phyloP scores from a whole-genome alignment of 2,113 vertebrate genomes.

The Callopanchax toddi region DNA sequence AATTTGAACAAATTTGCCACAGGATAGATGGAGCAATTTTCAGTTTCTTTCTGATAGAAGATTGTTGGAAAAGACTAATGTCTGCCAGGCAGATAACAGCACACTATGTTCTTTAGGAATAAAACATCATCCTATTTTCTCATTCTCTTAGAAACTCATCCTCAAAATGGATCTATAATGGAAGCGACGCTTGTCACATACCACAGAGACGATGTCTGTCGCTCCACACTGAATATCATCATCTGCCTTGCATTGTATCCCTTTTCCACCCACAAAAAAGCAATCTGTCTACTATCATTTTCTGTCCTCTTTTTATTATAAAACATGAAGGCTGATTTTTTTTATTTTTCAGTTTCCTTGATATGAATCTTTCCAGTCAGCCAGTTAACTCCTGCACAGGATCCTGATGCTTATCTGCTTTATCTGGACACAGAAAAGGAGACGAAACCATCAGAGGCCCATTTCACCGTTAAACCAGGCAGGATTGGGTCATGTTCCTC shows the following conservation, averaged over 20 bases:
- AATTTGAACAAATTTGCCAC: constrained; percentile 55
- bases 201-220: constrained; percentile 29
- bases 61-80: constrained; percentile 31
- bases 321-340: constrained; percentile 44
- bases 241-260: constrained; percentile 41
- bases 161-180: constrained; percentile 58
- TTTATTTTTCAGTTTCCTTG: constrained; percentile 17
- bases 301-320: constrained; percentile 45
- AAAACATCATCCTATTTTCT: constrained; percentile 56
- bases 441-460: constrained; percentile 55
- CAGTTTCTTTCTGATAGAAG: constrained; percentile 34
- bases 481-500: constrained; percentile 55
- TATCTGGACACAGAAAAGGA: constrained; percentile 55
- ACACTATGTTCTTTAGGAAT: constrained; percentile 51
- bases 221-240: constrained; percentile 50
- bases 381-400: constrained; percentile 46
- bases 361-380: constrained; percentile 52
- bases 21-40: constrained; percentile 57
- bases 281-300: constrained; percentile 62
- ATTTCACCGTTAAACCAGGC: constrained; percentile 54
- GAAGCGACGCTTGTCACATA: constrained; percentile 43
- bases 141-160: constrained; percentile 58
- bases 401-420: constrained; percentile 58
- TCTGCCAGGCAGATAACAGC: constrained; percentile 60
- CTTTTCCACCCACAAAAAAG: constrained; percentile 39